Conservation (phyloP, 2,797 vertebrate genomes). For the Sebastes trivittatus region DNA sequence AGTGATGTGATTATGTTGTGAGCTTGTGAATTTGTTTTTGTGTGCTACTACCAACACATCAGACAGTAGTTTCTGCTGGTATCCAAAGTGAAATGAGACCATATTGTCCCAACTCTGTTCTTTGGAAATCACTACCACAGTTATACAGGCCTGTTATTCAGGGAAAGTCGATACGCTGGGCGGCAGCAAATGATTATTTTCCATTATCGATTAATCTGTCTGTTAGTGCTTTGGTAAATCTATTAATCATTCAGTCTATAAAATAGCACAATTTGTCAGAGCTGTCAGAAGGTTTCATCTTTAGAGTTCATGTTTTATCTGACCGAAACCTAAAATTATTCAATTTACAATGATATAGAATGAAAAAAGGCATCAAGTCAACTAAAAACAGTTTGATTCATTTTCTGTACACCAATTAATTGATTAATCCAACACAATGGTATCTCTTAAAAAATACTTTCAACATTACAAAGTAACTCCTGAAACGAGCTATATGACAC, state of each 20-base stretch:
- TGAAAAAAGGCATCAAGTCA: not conserved
- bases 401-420: not conserved
- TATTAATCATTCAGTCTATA: not conserved
- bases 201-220: not conserved
- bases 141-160: not conserved
- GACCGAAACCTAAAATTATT: not conserved
- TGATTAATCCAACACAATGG: not conserved
- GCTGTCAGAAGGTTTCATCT: not conserved
- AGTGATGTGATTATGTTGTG: not conserved
- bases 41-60: not conserved
- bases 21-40: not conserved
- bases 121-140: not conserved
- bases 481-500: not conserved
- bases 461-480: not conserved
- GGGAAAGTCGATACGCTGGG: not conserved
- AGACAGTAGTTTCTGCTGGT: not conserved
- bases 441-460: not conserved
- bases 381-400: not conserved
- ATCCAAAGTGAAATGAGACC: not conserved
- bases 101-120: not conserved
- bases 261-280: not conserved
- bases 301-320: not conserved
- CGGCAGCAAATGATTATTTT: not conserved
- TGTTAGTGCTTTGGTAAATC: not conserved
- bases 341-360: too few relatives aligned